Percentiles rank a stretch among this genome's conserved stretches.
Evolutionary conservation across 2,113 vertebrate genomes (phyloP).

Genomic region (Perognathus longimembris): DNA sequence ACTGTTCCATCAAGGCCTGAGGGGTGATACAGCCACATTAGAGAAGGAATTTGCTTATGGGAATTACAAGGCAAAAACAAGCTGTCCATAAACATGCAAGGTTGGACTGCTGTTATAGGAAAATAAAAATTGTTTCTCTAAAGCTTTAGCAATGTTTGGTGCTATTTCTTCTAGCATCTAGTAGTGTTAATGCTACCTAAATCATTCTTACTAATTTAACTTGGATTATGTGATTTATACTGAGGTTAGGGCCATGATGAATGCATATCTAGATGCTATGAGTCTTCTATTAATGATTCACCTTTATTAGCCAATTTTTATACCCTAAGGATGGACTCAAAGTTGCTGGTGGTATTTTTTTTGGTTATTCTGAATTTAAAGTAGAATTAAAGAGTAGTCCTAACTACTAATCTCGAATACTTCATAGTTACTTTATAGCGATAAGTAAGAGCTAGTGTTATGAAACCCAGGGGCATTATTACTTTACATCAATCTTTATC

Average conservation of each 20-base stretch:
- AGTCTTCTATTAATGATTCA: slow-evolving; percentile 5
- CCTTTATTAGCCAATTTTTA: slow-evolving; percentile 46
- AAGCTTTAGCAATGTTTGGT: neutral
- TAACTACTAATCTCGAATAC: slow-evolving; percentile 45
- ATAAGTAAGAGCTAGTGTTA: slow-evolving; percentile 35
- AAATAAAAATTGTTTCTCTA: neutral
- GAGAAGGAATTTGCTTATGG: neutral
- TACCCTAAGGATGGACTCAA: neutral
- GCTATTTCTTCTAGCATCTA: neutral
- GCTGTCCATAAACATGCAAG: neutral
- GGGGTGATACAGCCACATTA: neutral
- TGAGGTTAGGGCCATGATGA: neutral
- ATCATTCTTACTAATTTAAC: neutral
- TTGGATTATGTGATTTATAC: neutral
- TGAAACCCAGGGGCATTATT: slow-evolving; percentile 55
- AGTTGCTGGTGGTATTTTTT: neutral
- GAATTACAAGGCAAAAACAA: neutral
- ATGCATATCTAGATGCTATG: neutral
- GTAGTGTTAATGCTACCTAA: neutral
- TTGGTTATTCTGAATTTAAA: slow-evolving; percentile 58
- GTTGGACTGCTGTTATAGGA: neutral
- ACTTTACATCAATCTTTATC: slow-evolving; percentile 51
- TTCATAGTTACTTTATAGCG: slow-evolving; percentile 41
- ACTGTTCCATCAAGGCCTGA: neutral
- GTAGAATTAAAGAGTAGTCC: slow-evolving; percentile 38